Evolutionary conservation across 2,113 vertebrate genomes (phyloP), one percentile per base, ranked within the genome.

Genomic region (Pollimyrus isidori): DNA sequence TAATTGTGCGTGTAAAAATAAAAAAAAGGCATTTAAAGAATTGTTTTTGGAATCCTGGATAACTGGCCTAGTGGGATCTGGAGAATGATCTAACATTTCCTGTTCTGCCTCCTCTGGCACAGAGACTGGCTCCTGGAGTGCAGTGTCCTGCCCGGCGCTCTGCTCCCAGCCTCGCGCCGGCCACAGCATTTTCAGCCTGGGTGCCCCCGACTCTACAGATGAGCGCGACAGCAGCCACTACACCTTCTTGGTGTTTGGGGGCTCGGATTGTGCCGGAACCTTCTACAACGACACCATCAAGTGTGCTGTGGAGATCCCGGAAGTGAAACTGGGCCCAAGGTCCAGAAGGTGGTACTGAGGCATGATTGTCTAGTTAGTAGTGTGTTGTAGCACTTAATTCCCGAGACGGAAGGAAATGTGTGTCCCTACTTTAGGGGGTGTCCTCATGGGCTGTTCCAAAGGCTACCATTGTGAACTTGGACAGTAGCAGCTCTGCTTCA

Each of bases 61-160:
- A 35, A 73, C 15, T 30, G 65, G 10, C n/a, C 65, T n/a, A 35
- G 11, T 73, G 65, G 30, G 19, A 23, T 85, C 21, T 85, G 35
- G 15, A 23, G 42, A 3, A 19, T 17, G 26, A 5, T 80, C 4
- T 76, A 0, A 89, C 4, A 35, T 35, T 3, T 53, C 39, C 39
- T 10, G 42, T 5, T 56, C 19, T 48, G 23, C 5, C 35, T 69
- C 35, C 45, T 82, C 35, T 83, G 73, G 42, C 56, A 86, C 93
- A 98, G 97, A 96, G 86, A 97, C 95, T 15, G 93, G 92, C 87
- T 95, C 93, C 58, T 98, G 97, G 97, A 96, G 93, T 69, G 94
- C 95, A 0, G 65, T 98, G 88, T 90, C 49, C 2, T 94, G 93
- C 89, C 94, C 95, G 0, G 90, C 92, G 56, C 95, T 97, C 45